Base-by-base conservation (phyloP, 2,113 vertebrate species). In the Podocnemis expansa region DNA sequence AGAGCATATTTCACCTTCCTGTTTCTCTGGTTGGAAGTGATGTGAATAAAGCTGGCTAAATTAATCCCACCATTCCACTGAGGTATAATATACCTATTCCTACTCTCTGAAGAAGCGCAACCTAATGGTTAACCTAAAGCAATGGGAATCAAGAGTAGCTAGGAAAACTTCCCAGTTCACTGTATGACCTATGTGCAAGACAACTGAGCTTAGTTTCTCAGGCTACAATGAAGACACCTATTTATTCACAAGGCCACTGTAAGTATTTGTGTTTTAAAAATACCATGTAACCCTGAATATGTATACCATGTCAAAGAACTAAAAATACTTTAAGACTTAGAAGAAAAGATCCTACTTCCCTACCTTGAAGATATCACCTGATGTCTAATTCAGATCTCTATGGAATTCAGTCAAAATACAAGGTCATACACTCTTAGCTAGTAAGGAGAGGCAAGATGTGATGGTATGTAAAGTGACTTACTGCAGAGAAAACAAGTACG, bases 91-190 rank as follows among this genome's bases (percentile, higher is more conserved):
- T 21, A 79, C 5, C 52, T 87, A 56, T 82, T 90, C 47, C 85
- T 86, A 87, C 34, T 89, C 29, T 89, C 86, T 94, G 90, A 97
- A 95, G 75, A 90, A 84, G n/a, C 54, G 85, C 91, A 95, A 75
- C 70, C 24, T 93, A 89, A 29, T 87, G 80, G 91, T 82, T 94
- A 93, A 88, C 0, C 0, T 45, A 94, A 93, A 14, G 67, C 41
- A 41, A 87, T 31, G 16, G n/a, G 49, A 85, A 27, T 82, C 31
- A 56, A 52, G 73, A 89, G 84, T 60, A 87, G 95, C 91, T 91
- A 76, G 47, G 86, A 95, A 89, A 5, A 16, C 45, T 43, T 45
- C 25, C 43, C 49, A 55, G 82, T 38, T 73, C 41, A 5, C 78
- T 10, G 8, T 79, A 52, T 80, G 88, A 90, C 56, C 87, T 82